Evolutionary conservation across 2,888 invertebrate species (phyloP), one percentile per base, ranked within the genome.

Genomic region (Xylota segnis): DNA sequence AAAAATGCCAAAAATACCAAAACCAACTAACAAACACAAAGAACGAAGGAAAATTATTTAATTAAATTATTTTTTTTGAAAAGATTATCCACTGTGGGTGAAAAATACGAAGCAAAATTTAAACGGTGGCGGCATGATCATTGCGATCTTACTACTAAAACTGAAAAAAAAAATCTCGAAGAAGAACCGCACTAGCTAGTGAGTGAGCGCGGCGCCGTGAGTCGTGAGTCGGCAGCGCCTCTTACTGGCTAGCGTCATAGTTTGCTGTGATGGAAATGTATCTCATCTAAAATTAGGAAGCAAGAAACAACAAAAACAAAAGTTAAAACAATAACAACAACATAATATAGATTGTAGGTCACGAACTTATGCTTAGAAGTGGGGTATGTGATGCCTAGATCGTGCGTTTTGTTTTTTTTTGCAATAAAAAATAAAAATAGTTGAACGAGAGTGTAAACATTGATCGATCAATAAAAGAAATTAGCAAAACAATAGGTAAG

Each of bases 281-380:
- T 84, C 75, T 54, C 68, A 58, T 83, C 83, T 84, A 84, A 84
- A 84, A 65, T 81, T 84, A 81, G 84, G 70, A 72, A 61, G 54
- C 34, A 16, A 27, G 59, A 40, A 70, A 70, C 27, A 40, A 32
- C 14, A 63, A 75, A n/a, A 65, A 23, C 45, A 54, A 43, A 43
- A 2, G 50, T 40, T 32, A 9, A 59, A 77, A 71, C 34, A 77
- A 71, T 34, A 77, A 58, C 70, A 79, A 76, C 50, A 40, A 47
- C 54, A 47, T 23, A 16, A 65, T 50, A 56, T 59, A 79, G 61
- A 79, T 81, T 84, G 81, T 84, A 71, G 84, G 84, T 81, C 84
- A 81, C 81, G 84, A 84, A 84, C 84, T 84, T 83, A 27, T 63
- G 45, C 18, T 47, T 6, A 18, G 54, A 40, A 37, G 45, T 63